These are phyloP conservation scores for Heliconius hewitsoni DNA, from an alignment of 1,140 invertebrate species.

Conservation along the genomic window DNA sequence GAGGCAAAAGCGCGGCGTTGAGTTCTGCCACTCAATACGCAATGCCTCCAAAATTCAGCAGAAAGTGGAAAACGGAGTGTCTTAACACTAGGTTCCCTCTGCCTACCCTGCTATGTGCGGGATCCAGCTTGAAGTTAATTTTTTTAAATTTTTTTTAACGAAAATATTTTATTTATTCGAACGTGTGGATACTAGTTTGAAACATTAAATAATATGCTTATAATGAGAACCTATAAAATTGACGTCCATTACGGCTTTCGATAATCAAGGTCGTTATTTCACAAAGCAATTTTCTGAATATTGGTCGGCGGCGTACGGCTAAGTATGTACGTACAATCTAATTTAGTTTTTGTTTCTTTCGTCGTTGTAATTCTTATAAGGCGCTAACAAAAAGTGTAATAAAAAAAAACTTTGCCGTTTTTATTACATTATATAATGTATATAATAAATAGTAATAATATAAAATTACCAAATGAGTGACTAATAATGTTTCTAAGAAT, in stretches of 20 bases:
- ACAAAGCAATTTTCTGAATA: slow-evolving; percentile 12
- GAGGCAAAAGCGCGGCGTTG: no score
- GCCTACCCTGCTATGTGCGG: no score
- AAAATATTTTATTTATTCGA: background rate
- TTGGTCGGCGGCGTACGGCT: background rate
- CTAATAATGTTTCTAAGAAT: no score
- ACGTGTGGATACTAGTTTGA: background rate
- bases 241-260: slow-evolving; percentile 9
- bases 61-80: no score
- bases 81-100: no score
- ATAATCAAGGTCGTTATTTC: slow-evolving; percentile 9
- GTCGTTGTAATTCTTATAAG: background rate
- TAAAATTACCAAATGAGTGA: background rate
- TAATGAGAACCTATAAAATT: slow-evolving; percentile 4
- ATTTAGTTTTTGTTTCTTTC: slow-evolving; percentile 11
- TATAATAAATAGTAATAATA: background rate
- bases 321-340: background rate
- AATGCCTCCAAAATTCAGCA: no score
- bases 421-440: background rate
- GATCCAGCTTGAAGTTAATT: no score
- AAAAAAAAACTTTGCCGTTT: background rate
- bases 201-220: slow-evolving; percentile 9
- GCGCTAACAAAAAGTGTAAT: background rate
- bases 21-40: no score
- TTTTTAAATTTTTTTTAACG: no score